Evolutionary conservation across 2,888 invertebrate species (phyloP), one percentile per base, ranked within the genome.

Genomic region (Catocala nupta): DNA sequence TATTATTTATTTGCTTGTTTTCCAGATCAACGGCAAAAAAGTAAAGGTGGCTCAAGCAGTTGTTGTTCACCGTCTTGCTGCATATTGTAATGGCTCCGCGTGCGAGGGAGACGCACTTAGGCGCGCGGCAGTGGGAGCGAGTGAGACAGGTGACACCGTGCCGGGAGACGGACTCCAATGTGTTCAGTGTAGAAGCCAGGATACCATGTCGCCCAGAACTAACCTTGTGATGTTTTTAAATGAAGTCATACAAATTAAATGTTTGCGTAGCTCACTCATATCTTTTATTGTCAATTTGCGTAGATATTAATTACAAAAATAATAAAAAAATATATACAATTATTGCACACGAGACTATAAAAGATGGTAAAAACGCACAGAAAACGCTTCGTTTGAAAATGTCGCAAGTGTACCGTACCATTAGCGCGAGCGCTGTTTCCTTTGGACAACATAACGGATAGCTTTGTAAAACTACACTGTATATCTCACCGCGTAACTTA

Each of bases 1-100:
- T 4, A 11, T 39, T 1, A 9, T 49, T 33, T 5, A 39, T 74
- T 76, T 67, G 79, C 75, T 72, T 84, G 77, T 48, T 85, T 96
- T 96, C 81, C 96, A 98, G 98, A 98, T 96, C 98, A 98, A 96
- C 96, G 98, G 95, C 98, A 98, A 95, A 98, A 98, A 95, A 98
- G 98, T 95, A 98, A 98, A 97, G 98, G 98, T 78, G 98, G 98
- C 80, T 97, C 98, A 85, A 98, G 97, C 95, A 97, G 97, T 96
- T 98, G 98, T 96, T 98, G 98, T 96, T 97, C 98, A 85, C 96
- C 98, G 84, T 97, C 98, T 80, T 98, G 98, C 95, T 97, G 97
- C 96, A 98, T 98, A 96, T 96, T 98, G 96, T 98, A 98, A 97
- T 93, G 86, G 78, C 77, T 77, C 71, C 79, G 75, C 66, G 78